A percentile compares a stretch with the other conserved stretches of the same genome.
These are phyloP conservation scores for Stegana nigrithorax DNA, from an alignment of 2,888 invertebrate species.

Conservation along the genomic window DNA sequence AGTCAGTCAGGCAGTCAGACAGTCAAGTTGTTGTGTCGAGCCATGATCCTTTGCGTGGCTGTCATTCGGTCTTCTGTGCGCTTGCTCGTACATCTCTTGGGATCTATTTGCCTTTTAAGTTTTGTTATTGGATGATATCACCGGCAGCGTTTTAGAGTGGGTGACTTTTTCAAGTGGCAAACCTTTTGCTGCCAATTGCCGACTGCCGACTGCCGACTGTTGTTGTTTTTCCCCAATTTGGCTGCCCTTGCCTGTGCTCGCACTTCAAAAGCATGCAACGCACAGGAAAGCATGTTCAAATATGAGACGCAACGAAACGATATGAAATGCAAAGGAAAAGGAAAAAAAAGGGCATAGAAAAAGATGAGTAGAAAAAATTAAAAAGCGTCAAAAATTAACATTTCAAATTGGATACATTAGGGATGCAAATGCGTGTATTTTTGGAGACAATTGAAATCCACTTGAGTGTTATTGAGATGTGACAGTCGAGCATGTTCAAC, in stretches of 20 bases:
- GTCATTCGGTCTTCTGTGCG: too few species aligned
- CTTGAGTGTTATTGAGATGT: slow-evolving; percentile 62
- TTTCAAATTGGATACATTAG: slow-evolving; percentile 51
- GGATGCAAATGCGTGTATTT: slow-evolving; percentile 59
- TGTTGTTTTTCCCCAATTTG: not conserved
- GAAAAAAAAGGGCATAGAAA: too few species aligned
- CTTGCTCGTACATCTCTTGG: slow-evolving; percentile 49
- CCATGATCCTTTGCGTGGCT: slow-evolving; percentile 16
- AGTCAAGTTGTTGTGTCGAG: slow-evolving; percentile 14
- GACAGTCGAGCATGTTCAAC: slow-evolving; percentile 50
- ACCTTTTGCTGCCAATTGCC: slow-evolving; percentile 3
- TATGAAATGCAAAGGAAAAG: too few species aligned
- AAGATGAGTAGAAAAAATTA: too few species aligned
- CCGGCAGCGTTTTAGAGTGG: slow-evolving; percentile 35
- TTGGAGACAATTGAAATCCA: slow-evolving; percentile 62
- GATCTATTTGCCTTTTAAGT: slow-evolving; percentile 64
- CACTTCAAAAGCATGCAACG: not conserved
- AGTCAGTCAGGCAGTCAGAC: slow-evolving; percentile 12
- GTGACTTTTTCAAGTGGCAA: slow-evolving; percentile 46
- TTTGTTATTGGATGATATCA: slow-evolving; percentile 62
- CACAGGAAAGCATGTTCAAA: too few species aligned
- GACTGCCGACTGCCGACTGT: slow-evolving; percentile 23
- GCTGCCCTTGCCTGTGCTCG: not conserved
- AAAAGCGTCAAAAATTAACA: slow-evolving; percentile 59
- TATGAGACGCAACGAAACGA: too few species aligned